These are phyloP conservation scores for Actenoides hombroni DNA, from an alignment of 2,113 vertebrate genomes.

Conservation along the genomic window DNA sequence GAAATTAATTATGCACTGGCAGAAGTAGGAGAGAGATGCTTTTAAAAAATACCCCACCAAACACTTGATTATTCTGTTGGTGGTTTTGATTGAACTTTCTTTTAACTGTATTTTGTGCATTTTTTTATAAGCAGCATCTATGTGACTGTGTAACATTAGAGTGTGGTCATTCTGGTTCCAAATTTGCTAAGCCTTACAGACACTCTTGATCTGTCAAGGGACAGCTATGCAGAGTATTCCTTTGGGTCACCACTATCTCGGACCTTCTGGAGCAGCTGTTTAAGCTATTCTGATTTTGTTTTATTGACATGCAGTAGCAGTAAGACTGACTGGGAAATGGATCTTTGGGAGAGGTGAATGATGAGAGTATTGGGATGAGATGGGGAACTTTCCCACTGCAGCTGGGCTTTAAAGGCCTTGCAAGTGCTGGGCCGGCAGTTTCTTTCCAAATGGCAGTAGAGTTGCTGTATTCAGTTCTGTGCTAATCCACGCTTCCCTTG, in stretches of 20 bases:
- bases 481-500: background rate
- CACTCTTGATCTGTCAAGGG: background rate
- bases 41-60: background rate
- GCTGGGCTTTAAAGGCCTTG: background rate
- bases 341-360: background rate
- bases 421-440: background rate
- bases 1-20: background rate
- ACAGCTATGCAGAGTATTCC: background rate
- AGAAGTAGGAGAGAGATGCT: background rate
- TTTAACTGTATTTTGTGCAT: background rate
- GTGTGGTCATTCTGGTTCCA: fast-evolving
- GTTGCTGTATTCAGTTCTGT: fast-evolving
- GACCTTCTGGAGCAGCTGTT: background rate
- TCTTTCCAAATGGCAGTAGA: background rate
- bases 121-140: background rate
- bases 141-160: background rate
- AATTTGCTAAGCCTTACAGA: fast-evolving
- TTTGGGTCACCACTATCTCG: background rate
- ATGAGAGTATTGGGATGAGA: too few species aligned
- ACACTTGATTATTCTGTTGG: background rate
- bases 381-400: background rate
- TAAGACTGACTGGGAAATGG: background rate
- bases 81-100: background rate
- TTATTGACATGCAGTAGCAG: background rate
- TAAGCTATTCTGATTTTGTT: background rate